Base-by-base conservation (phyloP, 2,113 vertebrate species). In the Pachypanchax playfairii region DNA sequence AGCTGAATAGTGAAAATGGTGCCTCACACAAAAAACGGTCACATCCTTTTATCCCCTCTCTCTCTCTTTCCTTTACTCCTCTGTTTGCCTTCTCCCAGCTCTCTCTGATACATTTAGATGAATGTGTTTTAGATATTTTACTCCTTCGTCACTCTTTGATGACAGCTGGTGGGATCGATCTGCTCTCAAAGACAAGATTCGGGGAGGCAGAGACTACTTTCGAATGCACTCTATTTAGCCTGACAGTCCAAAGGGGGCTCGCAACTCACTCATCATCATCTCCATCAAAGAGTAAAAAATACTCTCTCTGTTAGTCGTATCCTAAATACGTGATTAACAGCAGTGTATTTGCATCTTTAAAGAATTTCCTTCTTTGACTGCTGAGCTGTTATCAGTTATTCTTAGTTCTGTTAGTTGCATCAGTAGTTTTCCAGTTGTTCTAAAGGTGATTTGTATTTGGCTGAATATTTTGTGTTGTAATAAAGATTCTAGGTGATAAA, bases 151-250 rank as follows among this genome's bases (percentile, higher is more conserved):
- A 64, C 42, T 61, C 49, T 80, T 55, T 76, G 79, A 65, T 53
- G 65, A 67, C 58, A 26, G 44, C 48, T 43, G 72, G 33, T 57
- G 41, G 36, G 67, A 82, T 87, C 62, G 4, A 87, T 85, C 22
- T 31, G 25, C 50, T 55, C 60, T 61, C 54, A 42, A 75, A 57
- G 60, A 74, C 49, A 13, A 22, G 54, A 75, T 24, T 61, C 48
- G 36, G 29, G 47, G 43, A 15, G 49, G 50, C 36, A 64, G 48
- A 58, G 82, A 82, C 70, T 73, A 65, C 44, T 58, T 20, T 51
- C 14, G 41, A 61, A 48, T 58, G 42, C 52, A 57, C 48, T 82
- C 70, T 42, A 50, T 79, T 79, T 70, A 66, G 38, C 46, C 64
- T 60, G 76, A 63, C 59, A 66, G 63, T 55, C 54, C 12, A 42